Evolutionary conservation across 1,140 invertebrate species (phyloP), one percentile per base, ranked within the genome.

Genomic region (Heliconius melpomene): DNA sequence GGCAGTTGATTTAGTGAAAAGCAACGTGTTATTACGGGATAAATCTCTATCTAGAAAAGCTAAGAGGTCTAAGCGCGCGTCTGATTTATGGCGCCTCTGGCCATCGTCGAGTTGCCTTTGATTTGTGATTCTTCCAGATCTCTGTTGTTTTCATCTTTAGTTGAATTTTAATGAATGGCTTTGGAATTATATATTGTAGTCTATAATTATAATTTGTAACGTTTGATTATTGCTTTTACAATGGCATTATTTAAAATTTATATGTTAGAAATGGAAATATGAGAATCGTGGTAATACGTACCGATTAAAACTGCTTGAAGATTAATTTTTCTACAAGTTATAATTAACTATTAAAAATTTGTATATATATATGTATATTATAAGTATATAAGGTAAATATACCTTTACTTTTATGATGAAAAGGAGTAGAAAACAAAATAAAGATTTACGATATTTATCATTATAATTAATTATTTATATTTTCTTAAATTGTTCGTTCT

Each of bases 31-130:
- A 94, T 94, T 94, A 94, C 88, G 87, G 90, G 93, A 93, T 94
- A 94, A 94, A 94, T 94, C 93, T 94, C 89, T 94, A 93, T 94
- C 91, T 94, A 93, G 93, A 93, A 94, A 93, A 94, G 92, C 92
- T 93, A 93, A 94, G 93, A 93, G 90, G 88, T 89, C 91, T 94
- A 93, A 94, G 90, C 89, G 88, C 89, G 85, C 86, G 83, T 80
- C 86, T 91, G 93, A 94, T 93, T 94, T 94, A 94, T 90, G 82
- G 86, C 81, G 86, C 89, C 87, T 78, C 81, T 85, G 87, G 91
- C 89, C 83, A 90, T 91, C 90, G 86, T 85, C 90, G 87, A 87
- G 82, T 89, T 89, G 84, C 86, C 79, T 89, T 92, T 94, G 91
- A 92, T 93, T 93, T 94, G 91, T 93, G 88, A 90, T 91, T 88